Evolutionary conservation across 2,797 vertebrate species (phyloP).

Genomic region (Mus spretus): DNA sequence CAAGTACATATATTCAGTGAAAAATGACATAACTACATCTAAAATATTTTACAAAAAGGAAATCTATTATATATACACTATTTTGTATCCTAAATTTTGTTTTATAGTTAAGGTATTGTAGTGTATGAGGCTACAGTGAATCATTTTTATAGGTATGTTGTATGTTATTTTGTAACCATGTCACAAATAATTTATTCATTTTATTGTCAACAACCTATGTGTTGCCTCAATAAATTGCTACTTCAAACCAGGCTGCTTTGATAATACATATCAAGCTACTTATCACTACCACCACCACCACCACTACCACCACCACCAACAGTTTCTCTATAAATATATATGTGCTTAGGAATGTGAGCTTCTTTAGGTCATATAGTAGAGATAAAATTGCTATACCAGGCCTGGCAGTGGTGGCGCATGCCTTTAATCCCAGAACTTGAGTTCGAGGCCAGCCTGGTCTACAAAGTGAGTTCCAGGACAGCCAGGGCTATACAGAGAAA

Average conservation of each 20-base stretch:
- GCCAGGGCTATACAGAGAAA: too few species aligned
- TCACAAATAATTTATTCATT: constrained; percentile 24
- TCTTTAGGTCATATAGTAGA: not conserved
- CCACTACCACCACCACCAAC: too few species aligned
- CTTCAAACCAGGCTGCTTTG: not conserved
- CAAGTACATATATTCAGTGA: not conserved
- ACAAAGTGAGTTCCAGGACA: too few species aligned
- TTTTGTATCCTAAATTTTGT: not conserved
- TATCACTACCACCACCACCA: not conserved
- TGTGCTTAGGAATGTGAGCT: not conserved
- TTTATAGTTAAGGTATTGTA: not conserved
- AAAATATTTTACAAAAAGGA: not conserved
- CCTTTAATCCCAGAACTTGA: too few species aligned
- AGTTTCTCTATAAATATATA: not conserved
- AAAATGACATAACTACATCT: not conserved
- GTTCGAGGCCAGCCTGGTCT: too few species aligned
- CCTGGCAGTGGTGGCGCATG: too few species aligned
- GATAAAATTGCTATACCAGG: too few species aligned
- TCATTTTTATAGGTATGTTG: not conserved
- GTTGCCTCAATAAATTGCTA: not conserved
- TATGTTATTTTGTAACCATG: not conserved
- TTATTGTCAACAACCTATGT: not conserved
- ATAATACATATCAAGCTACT: not conserved
- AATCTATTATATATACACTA: not conserved
- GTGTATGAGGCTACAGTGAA: not conserved